These are phyloP conservation scores for Cantharis lateralis DNA, from an alignment of 2,888 invertebrate species.

Conservation along the genomic window DNA sequence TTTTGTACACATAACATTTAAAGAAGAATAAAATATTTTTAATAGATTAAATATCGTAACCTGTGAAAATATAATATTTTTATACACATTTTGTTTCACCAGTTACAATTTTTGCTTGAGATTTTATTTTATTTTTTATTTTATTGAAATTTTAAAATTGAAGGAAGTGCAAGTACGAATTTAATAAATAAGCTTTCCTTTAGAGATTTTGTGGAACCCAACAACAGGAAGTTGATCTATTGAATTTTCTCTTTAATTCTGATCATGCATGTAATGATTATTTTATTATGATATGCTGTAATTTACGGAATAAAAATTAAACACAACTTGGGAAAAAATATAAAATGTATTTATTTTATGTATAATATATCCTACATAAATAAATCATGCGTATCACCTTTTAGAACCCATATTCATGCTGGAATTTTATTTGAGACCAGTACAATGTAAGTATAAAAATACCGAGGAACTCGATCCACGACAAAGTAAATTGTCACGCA, in stretches of 20 bases:
- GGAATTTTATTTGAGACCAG: conserved; percentile 28
- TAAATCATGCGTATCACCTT: conserved; percentile 29
- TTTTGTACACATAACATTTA: no score
- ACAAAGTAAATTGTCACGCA: conserved; percentile 32
- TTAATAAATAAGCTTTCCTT: no score
- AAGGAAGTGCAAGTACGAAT: no score
- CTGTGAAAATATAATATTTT: no score
- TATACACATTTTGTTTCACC: no score
- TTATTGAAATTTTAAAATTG: no score
- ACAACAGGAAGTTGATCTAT: background rate
- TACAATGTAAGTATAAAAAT: conserved; percentile 37
- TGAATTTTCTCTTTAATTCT: background rate
- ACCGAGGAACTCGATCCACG: conserved; percentile 31
- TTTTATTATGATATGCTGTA: background rate
- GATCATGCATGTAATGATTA: background rate
- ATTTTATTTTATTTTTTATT: no score
- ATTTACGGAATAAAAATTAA: background rate
- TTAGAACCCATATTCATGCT: conserved; percentile 15
- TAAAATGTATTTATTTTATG: background rate
- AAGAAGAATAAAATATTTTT: no score
- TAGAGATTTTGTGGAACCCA: background rate
- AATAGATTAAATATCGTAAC: no score
- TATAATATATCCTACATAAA: conserved; percentile 13
- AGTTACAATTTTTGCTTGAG: no score
- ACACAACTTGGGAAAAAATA: background rate